A percentile compares a stretch with the other conserved stretches of the same genome.
Conservation (phyloP, 1,140 invertebrate genomes). For the Helicoverpa armigera region DNA sequence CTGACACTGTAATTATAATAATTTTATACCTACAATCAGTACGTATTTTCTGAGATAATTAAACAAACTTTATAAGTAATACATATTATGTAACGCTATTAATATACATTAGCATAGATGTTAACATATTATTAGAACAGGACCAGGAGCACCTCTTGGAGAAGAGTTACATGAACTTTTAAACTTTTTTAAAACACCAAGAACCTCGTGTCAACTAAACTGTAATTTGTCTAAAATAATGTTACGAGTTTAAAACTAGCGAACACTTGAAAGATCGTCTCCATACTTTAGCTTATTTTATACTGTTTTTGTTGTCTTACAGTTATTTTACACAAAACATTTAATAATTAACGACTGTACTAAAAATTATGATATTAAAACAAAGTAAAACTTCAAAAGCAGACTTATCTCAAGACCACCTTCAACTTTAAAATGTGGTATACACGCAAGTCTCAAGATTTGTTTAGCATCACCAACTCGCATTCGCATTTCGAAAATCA, state of each 20-base stretch:
- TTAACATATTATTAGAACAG: too few relatives aligned
- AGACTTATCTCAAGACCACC: background rate
- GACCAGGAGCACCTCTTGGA: background rate
- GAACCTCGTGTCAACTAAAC: background rate
- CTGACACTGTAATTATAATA: too few relatives aligned
- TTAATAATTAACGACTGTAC: too few relatives aligned
- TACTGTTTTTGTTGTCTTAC: too few relatives aligned
- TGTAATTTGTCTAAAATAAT: conserved; percentile 19
- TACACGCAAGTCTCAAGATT: background rate
- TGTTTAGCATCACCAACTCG: background rate
- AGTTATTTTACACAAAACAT: too few relatives aligned
- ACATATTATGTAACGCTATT: too few relatives aligned
- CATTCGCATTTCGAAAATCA: conserved; percentile 24
- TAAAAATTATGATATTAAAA: too few relatives aligned
- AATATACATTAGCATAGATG: too few relatives aligned
- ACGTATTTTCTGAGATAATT: too few relatives aligned
- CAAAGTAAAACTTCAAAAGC: background rate
- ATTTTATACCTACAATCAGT: too few relatives aligned
- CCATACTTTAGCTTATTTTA: background rate
- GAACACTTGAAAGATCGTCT: background rate
- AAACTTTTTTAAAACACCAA: background rate
- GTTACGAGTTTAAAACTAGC: background rate
- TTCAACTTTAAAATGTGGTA: background rate
- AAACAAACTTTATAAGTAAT: too few relatives aligned
- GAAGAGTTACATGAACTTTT: background rate